Percentiles rank a stretch among this genome's conserved stretches.
Evolutionary conservation across 1,140 invertebrate species (phyloP).

Genomic region (Lepidotrigona ventralis): DNA sequence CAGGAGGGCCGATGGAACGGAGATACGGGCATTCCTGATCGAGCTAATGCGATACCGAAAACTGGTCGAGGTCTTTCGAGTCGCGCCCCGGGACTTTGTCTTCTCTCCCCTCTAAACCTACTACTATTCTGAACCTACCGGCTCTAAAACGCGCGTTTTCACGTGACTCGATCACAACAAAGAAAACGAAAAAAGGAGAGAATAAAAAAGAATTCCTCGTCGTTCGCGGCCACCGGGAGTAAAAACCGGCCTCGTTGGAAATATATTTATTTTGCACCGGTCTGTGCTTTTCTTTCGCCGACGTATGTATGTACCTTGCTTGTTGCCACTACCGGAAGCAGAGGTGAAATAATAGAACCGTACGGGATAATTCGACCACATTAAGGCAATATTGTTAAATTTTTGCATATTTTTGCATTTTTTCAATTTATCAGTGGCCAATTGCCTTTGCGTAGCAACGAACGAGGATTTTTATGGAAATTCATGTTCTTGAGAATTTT

Average conservation of each 20-base stretch:
- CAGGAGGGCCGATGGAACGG: conserved; percentile 56
- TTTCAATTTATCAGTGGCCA: too few species aligned
- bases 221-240: not conserved
- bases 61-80: conserved; percentile 55
- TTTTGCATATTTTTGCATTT: too few species aligned
- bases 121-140: too few species aligned
- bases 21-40: conserved; percentile 59
- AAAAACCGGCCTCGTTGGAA: not conserved
- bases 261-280: not conserved
- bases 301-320: not conserved
- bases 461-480: too few species aligned
- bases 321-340: not conserved
- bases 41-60: conserved; percentile 63
- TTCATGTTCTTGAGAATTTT: too few species aligned
- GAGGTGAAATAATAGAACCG: not conserved
- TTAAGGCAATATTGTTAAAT: too few species aligned
- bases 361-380: too few species aligned
- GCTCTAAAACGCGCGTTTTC: not conserved
- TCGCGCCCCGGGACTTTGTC: conserved; percentile 17
- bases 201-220: not conserved
- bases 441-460: too few species aligned
- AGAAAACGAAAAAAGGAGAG: too few species aligned
- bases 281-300: not conserved
- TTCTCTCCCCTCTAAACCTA: conserved; percentile 20
- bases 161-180: not conserved